A percentile compares a stretch with the other conserved stretches of the same genome.
These are phyloP conservation scores for Glaucomys volans DNA, from an alignment of 2,113 vertebrate genomes.

Conservation along the genomic window DNA sequence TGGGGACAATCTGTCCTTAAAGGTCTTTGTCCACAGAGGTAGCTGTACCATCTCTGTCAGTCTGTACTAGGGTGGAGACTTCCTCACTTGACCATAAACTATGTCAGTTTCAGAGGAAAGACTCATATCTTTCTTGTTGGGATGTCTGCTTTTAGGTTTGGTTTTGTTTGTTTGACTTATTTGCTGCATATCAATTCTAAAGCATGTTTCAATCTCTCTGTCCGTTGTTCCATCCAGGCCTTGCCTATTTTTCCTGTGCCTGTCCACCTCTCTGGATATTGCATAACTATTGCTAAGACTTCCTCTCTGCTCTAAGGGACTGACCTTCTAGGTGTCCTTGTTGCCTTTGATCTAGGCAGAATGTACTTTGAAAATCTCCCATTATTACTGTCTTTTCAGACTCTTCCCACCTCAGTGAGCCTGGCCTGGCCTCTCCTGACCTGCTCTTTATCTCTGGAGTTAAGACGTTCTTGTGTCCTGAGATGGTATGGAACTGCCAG, in stretches of 20 bases:
- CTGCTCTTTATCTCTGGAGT: neutral
- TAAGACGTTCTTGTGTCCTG: neutral
- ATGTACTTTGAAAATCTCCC: neutral
- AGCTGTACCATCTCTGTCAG: neutral
- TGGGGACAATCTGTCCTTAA: neutral
- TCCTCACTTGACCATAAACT: neutral
- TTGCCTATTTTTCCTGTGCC: neutral
- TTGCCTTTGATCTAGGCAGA: neutral
- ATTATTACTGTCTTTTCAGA: neutral
- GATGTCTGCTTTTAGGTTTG: neutral
- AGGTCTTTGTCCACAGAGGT: neutral
- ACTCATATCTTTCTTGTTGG: neutral
- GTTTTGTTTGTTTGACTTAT: neutral
- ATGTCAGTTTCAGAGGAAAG: neutral
- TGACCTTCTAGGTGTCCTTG: neutral
- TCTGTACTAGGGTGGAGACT: neutral
- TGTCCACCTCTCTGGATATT: neutral
- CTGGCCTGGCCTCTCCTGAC: neutral
- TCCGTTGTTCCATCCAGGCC: neutral
- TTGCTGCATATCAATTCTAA: neutral
- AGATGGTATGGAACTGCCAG: neutral
- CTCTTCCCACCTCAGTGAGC: neutral
- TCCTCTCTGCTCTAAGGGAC: neutral
- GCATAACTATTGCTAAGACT: neutral
- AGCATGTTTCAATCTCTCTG: neutral